phyloP scores from a whole-genome alignment of 1,140 invertebrate genomes.

The Dufourea novaeangliae region DNA sequence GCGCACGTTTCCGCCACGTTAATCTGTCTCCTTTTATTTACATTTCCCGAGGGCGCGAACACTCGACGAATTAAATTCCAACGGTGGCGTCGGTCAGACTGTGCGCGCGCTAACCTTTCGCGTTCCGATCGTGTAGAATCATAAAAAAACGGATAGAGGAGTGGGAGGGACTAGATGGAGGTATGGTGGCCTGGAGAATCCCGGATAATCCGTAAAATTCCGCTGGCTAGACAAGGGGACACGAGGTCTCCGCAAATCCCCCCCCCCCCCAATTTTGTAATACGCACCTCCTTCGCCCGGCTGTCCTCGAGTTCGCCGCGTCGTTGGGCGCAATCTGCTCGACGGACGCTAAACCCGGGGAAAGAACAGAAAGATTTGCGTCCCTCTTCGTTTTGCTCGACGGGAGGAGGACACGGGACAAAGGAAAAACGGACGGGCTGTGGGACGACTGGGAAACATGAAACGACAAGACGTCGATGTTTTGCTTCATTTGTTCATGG shows the following conservation, averaged over 20 bases:
- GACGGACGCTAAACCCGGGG: constrained; percentile 7
- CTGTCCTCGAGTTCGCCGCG: constrained; percentile 30
- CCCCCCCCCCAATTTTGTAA: constrained; percentile 22
- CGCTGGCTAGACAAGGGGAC: constrained; percentile 14
- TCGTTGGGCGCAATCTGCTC: constrained; percentile 50
- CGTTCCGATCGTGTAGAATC: constrained; percentile 13
- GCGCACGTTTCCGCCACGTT: neutral
- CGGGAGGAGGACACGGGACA: too few relatives aligned
- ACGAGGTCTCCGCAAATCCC: constrained; percentile 12
- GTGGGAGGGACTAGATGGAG: neutral
- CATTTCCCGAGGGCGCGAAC: neutral
- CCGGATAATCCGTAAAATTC: constrained; percentile 61
- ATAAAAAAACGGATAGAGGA: neutral
- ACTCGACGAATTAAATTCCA: constrained; percentile 2
- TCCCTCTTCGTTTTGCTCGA: neutral
- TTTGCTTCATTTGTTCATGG: neutral
- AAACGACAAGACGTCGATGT: neutral
- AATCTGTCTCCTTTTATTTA: neutral
- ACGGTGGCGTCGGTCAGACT: too few relatives aligned
- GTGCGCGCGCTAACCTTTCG: constrained; percentile 11
- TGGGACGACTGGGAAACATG: constrained; percentile 8
- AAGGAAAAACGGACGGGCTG: too few relatives aligned
- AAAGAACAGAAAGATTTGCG: neutral
- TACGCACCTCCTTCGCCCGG: constrained; percentile 17
- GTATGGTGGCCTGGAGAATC: constrained; percentile 48